phyloP scores from a whole-genome alignment of 2,888 invertebrate species.

The Parochlus steinenii region DNA sequence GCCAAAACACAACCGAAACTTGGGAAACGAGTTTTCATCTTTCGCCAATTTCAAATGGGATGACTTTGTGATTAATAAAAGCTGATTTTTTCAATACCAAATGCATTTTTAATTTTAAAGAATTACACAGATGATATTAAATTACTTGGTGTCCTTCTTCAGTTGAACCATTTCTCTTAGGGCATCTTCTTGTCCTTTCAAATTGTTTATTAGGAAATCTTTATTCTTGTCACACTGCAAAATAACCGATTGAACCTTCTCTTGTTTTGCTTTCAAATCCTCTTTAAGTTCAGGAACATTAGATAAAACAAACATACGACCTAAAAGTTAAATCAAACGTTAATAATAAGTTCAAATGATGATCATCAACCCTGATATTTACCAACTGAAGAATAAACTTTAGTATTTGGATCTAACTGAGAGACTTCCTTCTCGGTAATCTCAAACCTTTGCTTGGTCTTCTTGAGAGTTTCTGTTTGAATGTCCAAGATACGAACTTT shows the following conservation, averaged over 20 bases:
- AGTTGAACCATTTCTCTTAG: slow-evolving; percentile 61
- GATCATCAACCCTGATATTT: slow-evolving; percentile 32
- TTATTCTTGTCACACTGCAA: slow-evolving; percentile 55
- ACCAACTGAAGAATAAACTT: slow-evolving; percentile 20
- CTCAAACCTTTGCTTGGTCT: slow-evolving; percentile 49
- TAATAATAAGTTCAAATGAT: slow-evolving; percentile 47
- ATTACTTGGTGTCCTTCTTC: slow-evolving; percentile 26
- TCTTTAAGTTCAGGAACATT: slow-evolving; percentile 42
- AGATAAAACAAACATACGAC: slow-evolving; percentile 63
- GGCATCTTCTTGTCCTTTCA: slow-evolving; percentile 69
- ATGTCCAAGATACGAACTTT: slow-evolving; percentile 58
- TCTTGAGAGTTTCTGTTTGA: slow-evolving; percentile 55
- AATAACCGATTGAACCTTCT: slow-evolving; percentile 46
- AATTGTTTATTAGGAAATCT: slow-evolving; percentile 49
- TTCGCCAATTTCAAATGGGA: slow-evolving; percentile 75
- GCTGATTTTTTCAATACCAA: no score
- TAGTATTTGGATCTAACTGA: slow-evolving; percentile 25
- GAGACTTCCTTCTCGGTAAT: slow-evolving; percentile 42
- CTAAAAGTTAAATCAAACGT: no score
- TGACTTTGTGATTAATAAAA: no score
- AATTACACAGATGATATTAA: no score
- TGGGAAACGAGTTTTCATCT: slow-evolving; percentile 86
- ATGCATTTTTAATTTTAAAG: no score
- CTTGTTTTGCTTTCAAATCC: slow-evolving; percentile 41
- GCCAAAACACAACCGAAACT: slow-evolving; percentile 73